phyloP scores from a whole-genome alignment of 2,797 vertebrate species.

The Gymnopithys bicolor region DNA sequence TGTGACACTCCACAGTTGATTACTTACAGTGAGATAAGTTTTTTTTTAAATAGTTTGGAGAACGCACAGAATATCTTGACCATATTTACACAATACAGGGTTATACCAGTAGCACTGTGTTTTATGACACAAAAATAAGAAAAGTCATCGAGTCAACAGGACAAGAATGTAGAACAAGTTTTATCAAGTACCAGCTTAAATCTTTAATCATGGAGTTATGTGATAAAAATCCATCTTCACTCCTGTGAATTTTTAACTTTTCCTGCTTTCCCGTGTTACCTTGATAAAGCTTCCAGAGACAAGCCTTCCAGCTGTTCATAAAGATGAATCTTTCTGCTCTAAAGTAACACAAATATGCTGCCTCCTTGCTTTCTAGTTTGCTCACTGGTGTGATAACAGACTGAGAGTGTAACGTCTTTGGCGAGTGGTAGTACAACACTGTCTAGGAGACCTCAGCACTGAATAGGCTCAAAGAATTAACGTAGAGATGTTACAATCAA shows the following conservation, averaged over 20 bases:
- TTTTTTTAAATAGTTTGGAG: not conserved
- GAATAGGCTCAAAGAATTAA: slow-evolving; percentile 48
- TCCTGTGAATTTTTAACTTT: not conserved
- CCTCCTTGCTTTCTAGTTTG: slow-evolving; percentile 22
- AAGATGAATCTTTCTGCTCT: not conserved
- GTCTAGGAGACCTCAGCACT: slow-evolving; percentile 45
- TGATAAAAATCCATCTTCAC: not conserved
- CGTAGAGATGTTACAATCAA: slow-evolving; percentile 17
- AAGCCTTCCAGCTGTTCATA: not conserved
- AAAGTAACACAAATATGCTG: not conserved
- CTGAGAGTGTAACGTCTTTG: slow-evolving; percentile 30
- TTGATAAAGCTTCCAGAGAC: slow-evolving; percentile 52
- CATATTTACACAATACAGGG: not conserved
- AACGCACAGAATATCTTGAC: not conserved
- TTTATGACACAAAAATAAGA: not conserved
- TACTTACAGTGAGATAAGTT: not conserved
- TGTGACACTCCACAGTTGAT: not conserved
- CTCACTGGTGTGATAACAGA: slow-evolving; percentile 40
- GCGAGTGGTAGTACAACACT: slow-evolving; percentile 56
- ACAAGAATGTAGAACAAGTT: not conserved
- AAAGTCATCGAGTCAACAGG: not conserved
- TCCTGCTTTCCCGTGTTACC: slow-evolving; percentile 56
- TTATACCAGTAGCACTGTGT: not conserved
- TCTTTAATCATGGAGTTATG: not conserved
- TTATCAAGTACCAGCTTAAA: not conserved